These are phyloP conservation scores for Choristoneura fumiferana DNA, from an alignment of 1,140 invertebrate species.

Conservation along the genomic window DNA sequence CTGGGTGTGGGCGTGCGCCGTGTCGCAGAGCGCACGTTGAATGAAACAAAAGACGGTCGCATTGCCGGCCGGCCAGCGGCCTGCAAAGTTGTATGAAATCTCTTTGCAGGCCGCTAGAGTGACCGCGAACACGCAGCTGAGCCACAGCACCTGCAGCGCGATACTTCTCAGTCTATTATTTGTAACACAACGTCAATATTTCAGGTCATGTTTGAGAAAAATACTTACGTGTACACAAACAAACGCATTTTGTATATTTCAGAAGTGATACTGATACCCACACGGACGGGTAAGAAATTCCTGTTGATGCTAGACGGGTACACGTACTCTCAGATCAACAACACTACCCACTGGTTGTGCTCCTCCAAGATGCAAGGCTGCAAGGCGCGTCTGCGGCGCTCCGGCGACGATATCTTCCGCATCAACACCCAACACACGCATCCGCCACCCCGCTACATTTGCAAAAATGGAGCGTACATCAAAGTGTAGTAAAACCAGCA, in stretches of 20 bases:
- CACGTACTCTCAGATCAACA: constrained; percentile 53
- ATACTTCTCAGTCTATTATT: too few relatives aligned
- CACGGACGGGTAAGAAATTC: constrained; percentile 47
- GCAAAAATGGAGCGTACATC: constrained; percentile 27
- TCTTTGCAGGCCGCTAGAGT: too few relatives aligned
- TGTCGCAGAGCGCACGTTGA: too few relatives aligned
- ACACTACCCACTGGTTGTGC: constrained; percentile 44
- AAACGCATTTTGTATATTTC: not conserved
- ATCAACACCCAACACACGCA: constrained; percentile 34
- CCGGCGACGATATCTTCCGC: constrained; percentile 22
- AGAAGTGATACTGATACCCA: constrained; percentile 45
- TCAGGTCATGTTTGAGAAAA: too few relatives aligned
- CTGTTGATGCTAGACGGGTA: constrained; percentile 52
- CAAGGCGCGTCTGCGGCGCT: constrained; percentile 30
- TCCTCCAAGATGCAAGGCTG: constrained; percentile 45
- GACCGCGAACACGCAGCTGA: too few relatives aligned
- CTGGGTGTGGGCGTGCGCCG: too few relatives aligned
- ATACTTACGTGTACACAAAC: too few relatives aligned
- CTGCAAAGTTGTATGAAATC: too few relatives aligned
- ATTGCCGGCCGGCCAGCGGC: too few relatives aligned
- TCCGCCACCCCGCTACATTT: constrained; percentile 33
- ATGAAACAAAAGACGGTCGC: too few relatives aligned
- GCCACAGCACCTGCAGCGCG: too few relatives aligned
- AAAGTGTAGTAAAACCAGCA: constrained; percentile 27
- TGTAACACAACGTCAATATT: too few relatives aligned